Evolutionary conservation across 2,888 invertebrate species (phyloP).

Genomic region (Dorcus parallelipipedus): DNA sequence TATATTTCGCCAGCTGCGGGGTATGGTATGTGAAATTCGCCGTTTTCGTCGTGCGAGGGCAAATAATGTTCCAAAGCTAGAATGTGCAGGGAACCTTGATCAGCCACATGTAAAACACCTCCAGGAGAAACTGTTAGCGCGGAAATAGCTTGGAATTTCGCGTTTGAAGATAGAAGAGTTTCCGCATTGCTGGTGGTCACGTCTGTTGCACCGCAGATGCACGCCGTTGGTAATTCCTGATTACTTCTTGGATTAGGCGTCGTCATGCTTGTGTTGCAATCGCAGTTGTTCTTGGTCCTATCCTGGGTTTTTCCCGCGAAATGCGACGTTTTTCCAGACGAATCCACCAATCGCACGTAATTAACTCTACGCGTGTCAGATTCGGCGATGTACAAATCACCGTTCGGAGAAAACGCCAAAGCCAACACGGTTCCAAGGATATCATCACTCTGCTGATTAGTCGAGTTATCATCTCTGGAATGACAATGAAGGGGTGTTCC

Average conservation of each 20-base stretch:
- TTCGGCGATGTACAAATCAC: conserved; percentile 90
- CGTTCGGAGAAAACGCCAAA: conserved; percentile 86
- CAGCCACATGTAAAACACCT: conserved; percentile 93
- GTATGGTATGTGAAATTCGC: conserved; percentile 90
- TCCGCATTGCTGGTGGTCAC: conserved; percentile 77
- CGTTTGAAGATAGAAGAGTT: conserved; percentile 84
- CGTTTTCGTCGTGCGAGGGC: conserved; percentile 82
- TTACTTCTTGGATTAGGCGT: conserved; percentile 50
- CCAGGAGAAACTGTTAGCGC: conserved; percentile 87
- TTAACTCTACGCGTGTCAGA: conserved; percentile 84
- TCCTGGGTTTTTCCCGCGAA: conserved; percentile 87
- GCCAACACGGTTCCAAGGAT: conserved; percentile 79
- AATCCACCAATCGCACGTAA: conserved; percentile 80
- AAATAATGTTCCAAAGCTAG: conserved; percentile 82
- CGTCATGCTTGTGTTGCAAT: conserved; percentile 57
- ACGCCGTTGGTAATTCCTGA: conserved; percentile 41
- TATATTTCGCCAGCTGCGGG: conserved; percentile 92
- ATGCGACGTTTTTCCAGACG: conserved; percentile 84
- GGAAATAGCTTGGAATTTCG: conserved; percentile 65
- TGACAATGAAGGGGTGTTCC: conserved; percentile 93
- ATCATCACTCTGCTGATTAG: conserved; percentile 32
- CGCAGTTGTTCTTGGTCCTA: conserved; percentile 51
- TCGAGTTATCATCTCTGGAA: conserved; percentile 45
- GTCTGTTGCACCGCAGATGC: conserved; percentile 41
- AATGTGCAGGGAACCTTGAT: conserved; percentile 86